These are phyloP conservation scores for Desmophyllum pertusum DNA, from an alignment of 92 coral and sea anemone genomes.

Conservation along the genomic window DNA sequence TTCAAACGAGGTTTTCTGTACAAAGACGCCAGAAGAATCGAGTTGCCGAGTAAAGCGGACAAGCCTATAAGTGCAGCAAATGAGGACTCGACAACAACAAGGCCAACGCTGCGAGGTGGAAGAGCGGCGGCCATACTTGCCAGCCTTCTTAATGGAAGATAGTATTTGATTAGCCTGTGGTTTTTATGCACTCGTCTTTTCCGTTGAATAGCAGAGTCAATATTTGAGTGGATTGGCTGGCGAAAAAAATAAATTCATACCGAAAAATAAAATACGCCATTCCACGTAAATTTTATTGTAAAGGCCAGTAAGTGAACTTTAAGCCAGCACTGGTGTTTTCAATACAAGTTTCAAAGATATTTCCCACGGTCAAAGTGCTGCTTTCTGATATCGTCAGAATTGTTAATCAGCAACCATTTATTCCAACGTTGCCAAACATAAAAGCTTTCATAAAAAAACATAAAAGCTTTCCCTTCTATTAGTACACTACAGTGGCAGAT, in stretches of 20 bases:
- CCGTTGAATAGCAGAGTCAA: background rate
- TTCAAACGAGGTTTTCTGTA: constrained; percentile 42
- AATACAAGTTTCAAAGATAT: too few species aligned
- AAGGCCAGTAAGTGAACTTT: background rate
- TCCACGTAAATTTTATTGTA: too few species aligned
- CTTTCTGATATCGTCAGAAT: background rate
- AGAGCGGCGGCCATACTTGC: background rate
- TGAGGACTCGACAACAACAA: background rate
- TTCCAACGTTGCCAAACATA: background rate
- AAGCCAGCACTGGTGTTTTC: too few species aligned
- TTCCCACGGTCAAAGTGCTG: too few species aligned
- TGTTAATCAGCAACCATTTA: background rate
- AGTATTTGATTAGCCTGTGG: background rate
- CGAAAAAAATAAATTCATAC: background rate
- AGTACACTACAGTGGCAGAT: too few species aligned
- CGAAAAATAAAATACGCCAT: background rate
- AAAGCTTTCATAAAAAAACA: too few species aligned
- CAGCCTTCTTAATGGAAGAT: background rate
- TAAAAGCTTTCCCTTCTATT: too few species aligned
- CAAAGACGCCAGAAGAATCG: background rate
- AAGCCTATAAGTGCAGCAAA: background rate
- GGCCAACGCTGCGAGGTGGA: constrained; percentile 15
- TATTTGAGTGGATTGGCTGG: background rate
- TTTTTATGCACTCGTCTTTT: background rate
- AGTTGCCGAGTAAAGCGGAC: constrained; percentile 12